Percentiles rank a stretch among this genome's conserved stretches.
phyloP scores from a whole-genome alignment of 2,113 vertebrate species.

The Pithys albifrons region DNA sequence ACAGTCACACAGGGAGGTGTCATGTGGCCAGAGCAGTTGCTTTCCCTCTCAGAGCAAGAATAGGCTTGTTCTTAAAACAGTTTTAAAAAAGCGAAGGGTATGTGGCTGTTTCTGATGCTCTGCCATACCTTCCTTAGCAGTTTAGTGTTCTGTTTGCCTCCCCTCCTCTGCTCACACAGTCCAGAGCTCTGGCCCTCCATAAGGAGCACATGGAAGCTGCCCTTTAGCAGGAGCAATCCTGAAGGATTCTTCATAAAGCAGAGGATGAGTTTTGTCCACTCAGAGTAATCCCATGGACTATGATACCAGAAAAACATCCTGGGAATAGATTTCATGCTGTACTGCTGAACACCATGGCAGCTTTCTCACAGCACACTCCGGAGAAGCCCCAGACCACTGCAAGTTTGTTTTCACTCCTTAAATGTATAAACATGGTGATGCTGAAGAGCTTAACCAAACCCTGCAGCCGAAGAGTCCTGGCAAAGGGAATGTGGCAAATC shows the following conservation, averaged over 20 bases:
- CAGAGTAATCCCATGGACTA: neutral
- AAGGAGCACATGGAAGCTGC: neutral
- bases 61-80: neutral
- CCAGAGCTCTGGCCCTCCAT: neutral
- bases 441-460: neutral
- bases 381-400: neutral
- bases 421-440: neutral
- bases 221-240: neutral
- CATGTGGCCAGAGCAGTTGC: neutral
- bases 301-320: neutral
- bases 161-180: no score
- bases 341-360: neutral
- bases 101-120: neutral
- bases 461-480: neutral
- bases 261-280: neutral
- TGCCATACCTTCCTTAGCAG: neutral
- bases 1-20: accelerated
- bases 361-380: neutral
- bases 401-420: neutral
- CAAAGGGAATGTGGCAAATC: neutral
- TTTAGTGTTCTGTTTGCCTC: accelerated
- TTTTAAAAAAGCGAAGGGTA: neutral
- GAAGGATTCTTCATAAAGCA: neutral
- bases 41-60: neutral
- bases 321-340: neutral